Evolutionary conservation across 2,888 invertebrate species (phyloP).

Genomic region (Caenorhabditis zanzibari): DNA sequence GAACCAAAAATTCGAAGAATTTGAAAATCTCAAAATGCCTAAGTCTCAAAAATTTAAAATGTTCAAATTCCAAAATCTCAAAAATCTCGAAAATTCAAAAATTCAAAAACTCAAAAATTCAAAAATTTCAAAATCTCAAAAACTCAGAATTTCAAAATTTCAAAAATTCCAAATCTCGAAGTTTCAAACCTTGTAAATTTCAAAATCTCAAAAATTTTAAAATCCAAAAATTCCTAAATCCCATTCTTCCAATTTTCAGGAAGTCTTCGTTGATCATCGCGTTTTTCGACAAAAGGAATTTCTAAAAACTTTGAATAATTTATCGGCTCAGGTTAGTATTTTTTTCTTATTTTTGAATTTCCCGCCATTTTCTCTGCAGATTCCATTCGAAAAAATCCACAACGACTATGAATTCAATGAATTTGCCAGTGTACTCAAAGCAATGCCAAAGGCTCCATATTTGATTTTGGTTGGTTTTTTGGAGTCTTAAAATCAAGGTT

Average conservation of each 20-base stretch:
- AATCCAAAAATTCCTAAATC: neutral
- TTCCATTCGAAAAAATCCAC: constrained; percentile 43
- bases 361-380: neutral
- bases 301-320: constrained; percentile 13
- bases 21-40: too few relatives aligned
- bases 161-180: neutral
- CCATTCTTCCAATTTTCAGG: neutral
- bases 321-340: constrained; percentile 17
- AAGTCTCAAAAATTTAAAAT: too few relatives aligned
- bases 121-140: neutral
- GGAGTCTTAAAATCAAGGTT: neutral
- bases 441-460: constrained; percentile 42
- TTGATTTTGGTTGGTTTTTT: constrained; percentile 33
- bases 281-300: constrained; percentile 29
- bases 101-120: neutral
- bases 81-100: neutral
- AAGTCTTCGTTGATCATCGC: constrained; percentile 5
- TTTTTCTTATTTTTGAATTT: neutral
- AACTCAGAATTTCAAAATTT: neutral
- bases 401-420: constrained; percentile 22
- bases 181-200: neutral
- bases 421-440: constrained; percentile 21
- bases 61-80: neutral
- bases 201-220: neutral
- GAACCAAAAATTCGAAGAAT: too few relatives aligned